Evolutionary conservation across 2,888 invertebrate species (phyloP).

Genomic region (Plagodis pulveraria): DNA sequence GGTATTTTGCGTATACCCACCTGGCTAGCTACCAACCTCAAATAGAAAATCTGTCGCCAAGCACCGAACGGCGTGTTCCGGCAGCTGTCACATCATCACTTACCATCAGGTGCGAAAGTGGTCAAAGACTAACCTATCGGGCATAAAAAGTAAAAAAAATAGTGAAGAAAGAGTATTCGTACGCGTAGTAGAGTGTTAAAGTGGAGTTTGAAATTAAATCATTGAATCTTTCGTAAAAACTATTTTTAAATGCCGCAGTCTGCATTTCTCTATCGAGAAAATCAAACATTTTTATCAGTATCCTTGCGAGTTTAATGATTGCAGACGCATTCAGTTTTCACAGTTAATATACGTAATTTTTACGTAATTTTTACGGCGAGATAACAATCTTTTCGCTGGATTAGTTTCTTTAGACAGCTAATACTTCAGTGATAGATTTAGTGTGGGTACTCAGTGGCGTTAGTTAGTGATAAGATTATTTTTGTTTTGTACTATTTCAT

Average conservation of each 20-base stretch:
- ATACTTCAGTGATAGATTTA: conserved; percentile 19
- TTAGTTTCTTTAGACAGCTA: conserved; percentile 32
- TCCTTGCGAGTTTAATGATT: conserved; percentile 45
- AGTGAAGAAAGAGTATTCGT: no score
- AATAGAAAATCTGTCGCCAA: no score
- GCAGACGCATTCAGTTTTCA: conserved; percentile 21
- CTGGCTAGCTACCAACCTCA: no score
- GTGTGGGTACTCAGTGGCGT: not conserved
- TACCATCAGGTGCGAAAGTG: no score
- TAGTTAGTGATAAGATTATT: not conserved
- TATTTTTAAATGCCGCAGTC: conserved; percentile 11
- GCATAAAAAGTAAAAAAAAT: no score
- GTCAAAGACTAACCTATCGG: no score
- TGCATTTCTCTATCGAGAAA: conserved; percentile 12
- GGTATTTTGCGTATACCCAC: no score
- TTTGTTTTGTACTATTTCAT: not conserved
- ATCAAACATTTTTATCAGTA: conserved; percentile 32
- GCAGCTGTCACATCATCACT: no score
- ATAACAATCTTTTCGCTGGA: conserved; percentile 27
- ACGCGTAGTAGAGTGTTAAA: no score
- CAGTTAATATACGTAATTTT: conserved; percentile 32
- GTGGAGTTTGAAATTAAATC: no score
- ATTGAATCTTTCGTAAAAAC: no score
- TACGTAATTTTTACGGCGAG: conserved; percentile 32
- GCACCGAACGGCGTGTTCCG: no score